phyloP scores from a whole-genome alignment of 2,888 invertebrate genomes.

The Phortica magna region DNA sequence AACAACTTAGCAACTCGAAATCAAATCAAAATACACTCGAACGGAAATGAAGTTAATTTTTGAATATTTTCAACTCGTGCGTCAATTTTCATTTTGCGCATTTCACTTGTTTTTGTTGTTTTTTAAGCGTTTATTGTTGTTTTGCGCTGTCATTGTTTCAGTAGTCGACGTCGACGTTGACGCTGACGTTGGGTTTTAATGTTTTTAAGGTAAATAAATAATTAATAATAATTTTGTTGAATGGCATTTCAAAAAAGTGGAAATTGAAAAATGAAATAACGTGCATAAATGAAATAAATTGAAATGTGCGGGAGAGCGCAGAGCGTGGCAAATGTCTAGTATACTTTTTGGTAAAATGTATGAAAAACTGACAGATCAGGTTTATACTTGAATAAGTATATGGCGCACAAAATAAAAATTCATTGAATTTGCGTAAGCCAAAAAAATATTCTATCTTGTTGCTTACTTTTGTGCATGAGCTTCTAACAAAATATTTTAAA shows the following conservation, averaged over 20 bases:
- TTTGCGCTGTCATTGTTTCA: constrained; percentile 12
- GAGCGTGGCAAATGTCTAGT: neutral
- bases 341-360: neutral
- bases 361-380: too few relatives aligned
- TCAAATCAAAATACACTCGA: constrained; percentile 33
- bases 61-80: constrained; percentile 60
- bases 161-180: neutral
- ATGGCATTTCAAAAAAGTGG: constrained; percentile 57
- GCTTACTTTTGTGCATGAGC: too few relatives aligned
- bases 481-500: neutral
- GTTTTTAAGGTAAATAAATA: constrained; percentile 54
- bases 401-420: too few relatives aligned
- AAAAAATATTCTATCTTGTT: too few relatives aligned
- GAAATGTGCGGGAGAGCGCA: constrained; percentile 2
- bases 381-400: too few relatives aligned
- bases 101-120: constrained; percentile 2
- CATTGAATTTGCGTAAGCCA: too few relatives aligned
- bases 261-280: constrained; percentile 22
- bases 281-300: constrained; percentile 14
- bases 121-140: constrained; percentile 7
- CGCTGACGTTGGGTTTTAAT: constrained; percentile 30
- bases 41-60: constrained; percentile 65
- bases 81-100: constrained; percentile 53
- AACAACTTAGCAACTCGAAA: constrained; percentile 1
- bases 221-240: constrained; percentile 63